phyloP scores from a whole-genome alignment of 2,888 invertebrate species.

The Microctonus brassicae region DNA sequence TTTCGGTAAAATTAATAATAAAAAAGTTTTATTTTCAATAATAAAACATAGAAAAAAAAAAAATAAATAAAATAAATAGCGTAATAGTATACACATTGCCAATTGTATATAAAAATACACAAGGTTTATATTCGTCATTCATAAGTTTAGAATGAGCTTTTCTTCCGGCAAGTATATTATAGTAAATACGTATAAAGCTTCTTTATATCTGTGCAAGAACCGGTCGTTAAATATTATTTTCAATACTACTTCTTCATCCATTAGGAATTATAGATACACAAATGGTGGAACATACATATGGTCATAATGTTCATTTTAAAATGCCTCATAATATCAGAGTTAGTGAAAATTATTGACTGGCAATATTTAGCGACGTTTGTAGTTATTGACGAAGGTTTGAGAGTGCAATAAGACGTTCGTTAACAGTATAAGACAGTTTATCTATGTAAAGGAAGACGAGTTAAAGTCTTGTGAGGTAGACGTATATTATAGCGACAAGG shows the following conservation, averaged over 20 bases:
- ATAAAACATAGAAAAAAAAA: no score
- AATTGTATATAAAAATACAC: slow-evolving; percentile 4
- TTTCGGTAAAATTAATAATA: no score
- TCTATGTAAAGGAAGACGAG: not conserved
- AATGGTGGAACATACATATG: not conserved
- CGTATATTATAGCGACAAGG: slow-evolving; percentile 34
- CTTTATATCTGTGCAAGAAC: slow-evolving; percentile 1
- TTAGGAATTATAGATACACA: slow-evolving; percentile 21
- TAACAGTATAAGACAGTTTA: slow-evolving; percentile 28
- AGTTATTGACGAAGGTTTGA: not conserved
- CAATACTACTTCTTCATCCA: slow-evolving; percentile 12
- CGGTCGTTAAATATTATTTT: slow-evolving; percentile 22
- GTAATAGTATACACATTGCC: not conserved
- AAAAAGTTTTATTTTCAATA: no score
- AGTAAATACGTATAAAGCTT: no score
- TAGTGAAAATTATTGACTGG: slow-evolving; percentile 29
- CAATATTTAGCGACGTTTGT: slow-evolving; percentile 13
- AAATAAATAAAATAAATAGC: no score
- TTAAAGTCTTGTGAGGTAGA: not conserved
- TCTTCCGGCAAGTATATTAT: slow-evolving; percentile 27
- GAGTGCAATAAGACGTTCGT: slow-evolving; percentile 33
- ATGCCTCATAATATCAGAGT: slow-evolving; percentile 1
- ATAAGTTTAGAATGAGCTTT: slow-evolving; percentile 20
- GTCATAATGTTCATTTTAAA: not conserved
- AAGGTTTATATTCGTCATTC: no score